Evolutionary conservation across 1,140 invertebrate genomes (phyloP).

Genomic region (Brachionus koreanus): DNA sequence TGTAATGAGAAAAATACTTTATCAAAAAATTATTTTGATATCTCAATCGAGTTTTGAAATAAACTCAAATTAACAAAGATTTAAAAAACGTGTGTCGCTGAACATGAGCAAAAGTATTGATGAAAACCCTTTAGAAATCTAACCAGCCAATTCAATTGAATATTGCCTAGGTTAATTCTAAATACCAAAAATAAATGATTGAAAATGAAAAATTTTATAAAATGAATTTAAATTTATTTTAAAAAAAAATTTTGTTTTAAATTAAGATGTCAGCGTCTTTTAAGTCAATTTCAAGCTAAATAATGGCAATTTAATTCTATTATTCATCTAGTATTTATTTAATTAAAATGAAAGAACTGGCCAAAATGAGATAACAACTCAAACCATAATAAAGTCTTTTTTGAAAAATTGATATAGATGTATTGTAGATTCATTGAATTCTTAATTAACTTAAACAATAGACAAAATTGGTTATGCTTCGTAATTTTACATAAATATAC

Average conservation of each 20-base stretch:
- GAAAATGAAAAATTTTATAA: neutral
- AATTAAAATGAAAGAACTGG: neutral
- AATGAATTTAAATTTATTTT: neutral
- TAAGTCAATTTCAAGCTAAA: neutral
- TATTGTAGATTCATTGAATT: neutral
- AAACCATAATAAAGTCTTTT: neutral
- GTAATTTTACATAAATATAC: neutral
- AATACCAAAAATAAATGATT: no score
- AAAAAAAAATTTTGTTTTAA: neutral
- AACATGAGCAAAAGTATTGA: no score
- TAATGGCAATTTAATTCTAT: neutral
- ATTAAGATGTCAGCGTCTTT: neutral
- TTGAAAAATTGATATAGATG: neutral
- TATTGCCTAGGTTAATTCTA: no score
- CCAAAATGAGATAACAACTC: neutral
- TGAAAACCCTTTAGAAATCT: no score
- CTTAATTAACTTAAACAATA: neutral
- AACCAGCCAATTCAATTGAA: no score
- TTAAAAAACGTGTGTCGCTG: no score
- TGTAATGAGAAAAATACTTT: neutral
- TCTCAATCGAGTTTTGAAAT: neutral
- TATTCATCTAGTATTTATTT: neutral
- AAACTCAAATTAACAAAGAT: neutral
- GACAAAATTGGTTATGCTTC: neutral
- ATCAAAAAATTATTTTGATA: slow-evolving; percentile 1